Evolutionary conservation across 2,888 invertebrate species (phyloP).

Genomic region (Lamellibrachia satsuma): DNA sequence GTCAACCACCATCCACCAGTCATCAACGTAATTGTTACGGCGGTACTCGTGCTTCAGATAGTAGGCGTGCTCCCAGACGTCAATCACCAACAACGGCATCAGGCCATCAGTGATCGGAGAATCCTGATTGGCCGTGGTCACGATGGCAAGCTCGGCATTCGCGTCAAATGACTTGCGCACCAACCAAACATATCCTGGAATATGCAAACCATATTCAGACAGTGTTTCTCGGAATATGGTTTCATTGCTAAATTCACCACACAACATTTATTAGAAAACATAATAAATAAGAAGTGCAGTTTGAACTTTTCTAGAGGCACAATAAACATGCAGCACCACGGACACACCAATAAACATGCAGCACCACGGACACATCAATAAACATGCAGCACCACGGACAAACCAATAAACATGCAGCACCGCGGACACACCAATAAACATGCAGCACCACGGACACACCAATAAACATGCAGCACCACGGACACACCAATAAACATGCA

Average conservation of each 20-base stretch:
- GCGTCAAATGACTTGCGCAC: conserved; percentile 43
- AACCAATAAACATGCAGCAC: no score
- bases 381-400: no score
- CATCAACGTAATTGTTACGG: conserved; percentile 46
- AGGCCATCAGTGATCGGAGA: conserved; percentile 50
- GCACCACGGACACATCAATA: no score
- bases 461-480: no score
- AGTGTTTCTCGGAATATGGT: neutral
- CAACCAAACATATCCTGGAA: conserved; percentile 58
- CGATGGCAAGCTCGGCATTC: conserved; percentile 43
- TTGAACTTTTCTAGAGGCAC: neutral
- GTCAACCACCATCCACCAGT: conserved; percentile 59
- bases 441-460: no score
- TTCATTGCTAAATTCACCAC: neutral
- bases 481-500: no score
- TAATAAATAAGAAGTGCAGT: neutral
- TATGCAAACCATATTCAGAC: neutral
- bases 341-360: no score
- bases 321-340: no score
- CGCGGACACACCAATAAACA: no score
- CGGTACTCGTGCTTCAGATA: conserved; percentile 55
- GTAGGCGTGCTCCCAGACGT: conserved; percentile 61
- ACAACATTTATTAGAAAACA: neutral
- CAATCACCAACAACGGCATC: conserved; percentile 54
- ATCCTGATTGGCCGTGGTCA: conserved; percentile 55